Evolutionary conservation across 1,140 invertebrate genomes (phyloP).

Genomic region (Ectropis grisescens): DNA sequence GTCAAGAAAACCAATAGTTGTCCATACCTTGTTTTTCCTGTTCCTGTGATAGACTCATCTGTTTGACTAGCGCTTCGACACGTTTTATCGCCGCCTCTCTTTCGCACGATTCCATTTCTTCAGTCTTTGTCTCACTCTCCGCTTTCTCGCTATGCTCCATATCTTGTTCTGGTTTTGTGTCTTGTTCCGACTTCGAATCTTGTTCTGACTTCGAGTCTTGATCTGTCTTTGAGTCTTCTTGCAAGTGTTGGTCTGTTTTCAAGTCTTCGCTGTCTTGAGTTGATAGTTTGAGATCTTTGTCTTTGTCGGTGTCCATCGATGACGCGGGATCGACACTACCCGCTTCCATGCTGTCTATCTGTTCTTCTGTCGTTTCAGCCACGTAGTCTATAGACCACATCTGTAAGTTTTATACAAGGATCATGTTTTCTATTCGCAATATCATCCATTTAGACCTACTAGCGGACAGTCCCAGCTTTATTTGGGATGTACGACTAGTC

Average conservation of each 20-base stretch:
- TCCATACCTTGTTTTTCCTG: constrained; percentile 42
- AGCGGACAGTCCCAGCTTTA: too few relatives aligned
- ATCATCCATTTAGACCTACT: too few relatives aligned
- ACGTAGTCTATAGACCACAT: constrained; percentile 98
- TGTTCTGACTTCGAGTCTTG: constrained; percentile 4
- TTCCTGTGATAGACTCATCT: constrained; percentile 84
- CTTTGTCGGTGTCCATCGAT: constrained; percentile 54
- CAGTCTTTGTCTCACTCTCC: constrained; percentile 23
- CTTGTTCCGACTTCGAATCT: constrained; percentile 23
- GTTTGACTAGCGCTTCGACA: constrained; percentile 81
- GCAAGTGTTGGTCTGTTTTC: constrained; percentile 12
- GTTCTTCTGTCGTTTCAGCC: constrained; percentile 81
- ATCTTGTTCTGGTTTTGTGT: constrained; percentile 14
- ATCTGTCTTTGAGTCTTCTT: constrained; percentile 25
- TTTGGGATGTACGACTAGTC: too few relatives aligned
- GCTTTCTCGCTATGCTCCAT: constrained; percentile 14
- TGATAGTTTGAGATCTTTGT: constrained; percentile 23
- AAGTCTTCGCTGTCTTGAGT: constrained; percentile 33
- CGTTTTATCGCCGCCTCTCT: constrained; percentile 61
- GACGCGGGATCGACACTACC: constrained; percentile 45
- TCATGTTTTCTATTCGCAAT: too few relatives aligned
- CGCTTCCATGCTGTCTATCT: constrained; percentile 30
- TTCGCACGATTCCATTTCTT: constrained; percentile 28
- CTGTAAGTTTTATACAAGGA: constrained; percentile 69
- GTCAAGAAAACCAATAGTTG: too few relatives aligned